Conservation (phyloP, 2,797 vertebrate species). For the Distichodus sexfasciatus region DNA sequence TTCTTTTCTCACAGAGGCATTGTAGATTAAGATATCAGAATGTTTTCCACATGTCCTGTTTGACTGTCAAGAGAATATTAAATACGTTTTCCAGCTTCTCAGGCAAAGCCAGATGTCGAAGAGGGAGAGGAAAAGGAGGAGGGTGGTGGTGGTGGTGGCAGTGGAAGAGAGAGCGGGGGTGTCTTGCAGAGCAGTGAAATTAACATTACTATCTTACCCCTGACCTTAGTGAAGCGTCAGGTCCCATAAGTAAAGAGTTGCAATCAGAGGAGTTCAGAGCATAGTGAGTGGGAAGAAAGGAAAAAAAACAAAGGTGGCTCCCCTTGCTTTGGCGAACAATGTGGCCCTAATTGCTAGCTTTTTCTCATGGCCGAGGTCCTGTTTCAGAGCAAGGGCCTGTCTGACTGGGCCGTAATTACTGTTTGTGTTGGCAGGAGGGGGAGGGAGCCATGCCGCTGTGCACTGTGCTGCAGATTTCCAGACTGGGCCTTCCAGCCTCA, state of each 20-base stretch:
- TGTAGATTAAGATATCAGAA: constrained; percentile 84
- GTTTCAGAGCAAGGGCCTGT: constrained; percentile 81
- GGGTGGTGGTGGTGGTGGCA: constrained; percentile 38
- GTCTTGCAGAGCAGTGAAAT: constrained; percentile 83
- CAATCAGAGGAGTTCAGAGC: constrained; percentile 69
- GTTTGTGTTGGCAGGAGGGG: constrained; percentile 86
- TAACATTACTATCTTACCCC: constrained; percentile 78
- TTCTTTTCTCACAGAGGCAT: constrained; percentile 71
- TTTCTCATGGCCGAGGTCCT: constrained; percentile 76
- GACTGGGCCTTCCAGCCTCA: constrained; percentile 79
- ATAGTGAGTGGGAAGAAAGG: constrained; percentile 48
- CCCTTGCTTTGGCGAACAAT: constrained; percentile 72
- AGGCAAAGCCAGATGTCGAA: constrained; percentile 87
- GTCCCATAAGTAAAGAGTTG: constrained; percentile 69
- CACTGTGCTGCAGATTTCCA: constrained; percentile 80
- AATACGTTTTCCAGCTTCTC: constrained; percentile 90
- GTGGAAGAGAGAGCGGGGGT: constrained; percentile 33
- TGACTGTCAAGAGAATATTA: constrained; percentile 89
- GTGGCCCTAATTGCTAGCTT: constrained; percentile 81
- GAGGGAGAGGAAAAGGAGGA: constrained; percentile 14
- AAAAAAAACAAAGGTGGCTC: constrained; percentile 64
- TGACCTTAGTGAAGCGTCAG: constrained; percentile 73
- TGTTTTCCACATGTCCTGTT: constrained; percentile 92
- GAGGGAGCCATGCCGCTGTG: constrained; percentile 77
- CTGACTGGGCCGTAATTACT: constrained; percentile 84